phyloP scores from a whole-genome alignment of 2,888 invertebrate genomes.

The Yponomeuta evonymella region DNA sequence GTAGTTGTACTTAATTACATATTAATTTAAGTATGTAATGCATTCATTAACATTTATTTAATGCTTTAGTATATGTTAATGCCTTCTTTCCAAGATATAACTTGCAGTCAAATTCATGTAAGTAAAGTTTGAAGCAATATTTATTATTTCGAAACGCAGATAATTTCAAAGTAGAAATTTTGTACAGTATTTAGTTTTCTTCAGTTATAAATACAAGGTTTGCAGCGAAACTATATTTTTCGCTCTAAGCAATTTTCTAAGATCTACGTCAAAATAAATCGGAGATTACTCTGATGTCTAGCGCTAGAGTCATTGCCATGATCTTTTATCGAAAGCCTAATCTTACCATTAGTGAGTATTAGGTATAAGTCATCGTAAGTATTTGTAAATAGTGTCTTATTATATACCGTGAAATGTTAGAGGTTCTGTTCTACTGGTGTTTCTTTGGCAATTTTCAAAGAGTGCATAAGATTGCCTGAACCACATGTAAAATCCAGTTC shows the following conservation, averaged over 20 bases:
- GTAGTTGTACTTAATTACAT: background rate
- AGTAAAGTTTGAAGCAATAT: background rate
- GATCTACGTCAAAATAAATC: background rate
- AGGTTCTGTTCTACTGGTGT: no score
- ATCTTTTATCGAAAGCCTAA: slow-evolving; percentile 34
- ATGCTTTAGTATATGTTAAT: background rate
- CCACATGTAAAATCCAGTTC: no score
- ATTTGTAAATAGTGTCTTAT: slow-evolving; percentile 4
- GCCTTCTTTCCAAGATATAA: background rate
- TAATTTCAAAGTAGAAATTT: no score
- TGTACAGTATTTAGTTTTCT: no score
- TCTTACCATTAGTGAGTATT: slow-evolving; percentile 44
- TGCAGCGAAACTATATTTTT: no score
- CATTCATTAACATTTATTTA: background rate
- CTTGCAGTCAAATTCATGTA: background rate
- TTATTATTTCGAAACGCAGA: background rate
- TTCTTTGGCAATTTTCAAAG: no score
- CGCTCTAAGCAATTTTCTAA: background rate
- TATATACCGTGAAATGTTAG: background rate
- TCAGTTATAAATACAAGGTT: no score
- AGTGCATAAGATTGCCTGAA: no score
- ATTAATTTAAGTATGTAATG: background rate
- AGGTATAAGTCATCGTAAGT: background rate
- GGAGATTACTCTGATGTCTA: slow-evolving; percentile 6
- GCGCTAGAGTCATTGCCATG: slow-evolving; percentile 21